Base-by-base conservation (phyloP, 2,888 invertebrate genomes). In the Drosophila sordidapex region DNA sequence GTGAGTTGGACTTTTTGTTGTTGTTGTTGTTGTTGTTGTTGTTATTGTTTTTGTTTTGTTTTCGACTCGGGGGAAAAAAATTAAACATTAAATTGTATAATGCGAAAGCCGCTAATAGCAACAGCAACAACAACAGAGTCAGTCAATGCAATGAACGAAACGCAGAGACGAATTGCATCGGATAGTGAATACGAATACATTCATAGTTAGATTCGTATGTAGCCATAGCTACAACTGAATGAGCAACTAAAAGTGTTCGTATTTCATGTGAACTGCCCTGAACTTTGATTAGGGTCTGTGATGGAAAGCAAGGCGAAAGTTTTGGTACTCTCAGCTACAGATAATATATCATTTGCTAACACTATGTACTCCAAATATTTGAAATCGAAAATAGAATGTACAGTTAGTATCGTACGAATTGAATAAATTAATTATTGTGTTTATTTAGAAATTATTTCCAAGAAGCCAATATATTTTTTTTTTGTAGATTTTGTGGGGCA, bases 61-160 rank as follows among this genome's bases (percentile, higher is more conserved):
- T 61, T 69, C 33, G 60, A 57, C 49, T 72, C 68, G 59, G 74
- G 70, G 82, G 71, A 53, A 76, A 80, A 82, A 88, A 88, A 83
- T 89, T 88, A 88, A 85, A 85, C 85, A 90, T 85, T 90, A 86
- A 85, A 85, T 85, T 86, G 90, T 85, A 89, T 90, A 85, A 85
- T 89, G 85, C 85, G 75, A 85, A 85, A 80, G 89, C 85, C 82
- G 85, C 87, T 84, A 90, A 89, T 82, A 84, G 84, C 74, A 65
- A 69, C 67, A 63, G 38, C 70, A 71, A 64, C 65, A 58, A 59
- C 59, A 67, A 68, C 67, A 75, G 76, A 82, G 82, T 38, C 38
- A 56, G 82, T 38, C 38, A 56, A 56, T 56, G 82, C 85, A 84
- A 72, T 66, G 85, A 84, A 89, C 89, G 84, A 79, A 87, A 89